phyloP scores from a whole-genome alignment of 2,888 invertebrate genomes.

The Stictocephala bisonia region DNA sequence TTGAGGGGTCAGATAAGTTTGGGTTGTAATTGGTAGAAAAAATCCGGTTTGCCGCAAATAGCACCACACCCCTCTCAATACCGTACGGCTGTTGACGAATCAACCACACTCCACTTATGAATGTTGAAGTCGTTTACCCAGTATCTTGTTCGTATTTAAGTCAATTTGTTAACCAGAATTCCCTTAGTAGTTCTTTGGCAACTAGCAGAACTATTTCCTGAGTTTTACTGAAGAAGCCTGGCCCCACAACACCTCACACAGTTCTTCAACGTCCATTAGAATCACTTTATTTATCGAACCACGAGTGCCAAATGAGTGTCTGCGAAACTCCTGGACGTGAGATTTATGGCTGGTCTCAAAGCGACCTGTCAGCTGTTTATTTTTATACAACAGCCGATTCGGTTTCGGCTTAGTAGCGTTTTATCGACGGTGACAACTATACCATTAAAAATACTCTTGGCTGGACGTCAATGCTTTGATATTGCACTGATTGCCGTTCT shows the following conservation, averaged over 20 bases:
- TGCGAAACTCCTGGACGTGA: background rate
- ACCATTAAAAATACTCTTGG: constrained; percentile 42
- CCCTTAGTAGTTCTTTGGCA: no score
- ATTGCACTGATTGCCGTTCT: constrained; percentile 15
- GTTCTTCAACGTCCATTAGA: constrained; percentile 20
- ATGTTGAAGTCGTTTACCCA: no score
- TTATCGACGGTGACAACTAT: constrained; percentile 45
- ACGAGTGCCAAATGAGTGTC: constrained; percentile 21
- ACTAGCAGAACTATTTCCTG: background rate
- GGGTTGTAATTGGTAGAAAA: no score
- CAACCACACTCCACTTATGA: no score
- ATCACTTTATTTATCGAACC: constrained; percentile 13
- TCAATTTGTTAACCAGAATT: no score
- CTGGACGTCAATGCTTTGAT: constrained; percentile 31
- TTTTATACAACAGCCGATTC: constrained; percentile 41
- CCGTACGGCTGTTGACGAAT: no score
- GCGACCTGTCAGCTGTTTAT: constrained; percentile 29
- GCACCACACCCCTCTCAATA: no score
- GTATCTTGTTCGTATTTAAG: no score
- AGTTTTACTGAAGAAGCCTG: no score
- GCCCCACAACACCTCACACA: background rate
- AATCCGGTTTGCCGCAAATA: no score
- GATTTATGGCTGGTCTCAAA: constrained; percentile 32
- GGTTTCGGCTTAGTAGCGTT: constrained; percentile 41
- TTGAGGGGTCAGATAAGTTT: no score